phyloP scores from a whole-genome alignment of 2,113 vertebrate species.

The Emydocephalus ijimae region DNA sequence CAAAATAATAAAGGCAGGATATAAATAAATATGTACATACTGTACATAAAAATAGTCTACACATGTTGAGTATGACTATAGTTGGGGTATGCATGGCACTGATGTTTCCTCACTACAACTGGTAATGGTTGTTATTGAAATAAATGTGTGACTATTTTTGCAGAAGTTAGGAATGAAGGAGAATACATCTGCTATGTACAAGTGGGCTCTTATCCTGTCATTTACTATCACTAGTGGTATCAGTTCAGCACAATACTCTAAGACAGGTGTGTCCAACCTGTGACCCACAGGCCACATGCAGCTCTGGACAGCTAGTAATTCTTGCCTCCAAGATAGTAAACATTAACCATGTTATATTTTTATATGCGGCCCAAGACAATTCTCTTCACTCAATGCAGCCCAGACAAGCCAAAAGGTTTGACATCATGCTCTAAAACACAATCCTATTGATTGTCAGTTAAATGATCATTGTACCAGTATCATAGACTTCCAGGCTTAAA shows the following conservation, averaged over 20 bases:
- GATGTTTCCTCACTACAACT: not conserved
- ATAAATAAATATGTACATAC: not conserved
- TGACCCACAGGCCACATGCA: not conserved
- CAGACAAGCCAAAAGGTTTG: not conserved
- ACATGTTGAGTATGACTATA: not conserved
- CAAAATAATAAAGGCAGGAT: not conserved
- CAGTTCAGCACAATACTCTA: not conserved
- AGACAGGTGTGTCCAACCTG: not conserved
- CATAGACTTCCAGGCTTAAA: not conserved
- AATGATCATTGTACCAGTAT: not conserved
- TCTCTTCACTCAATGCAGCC: not conserved
- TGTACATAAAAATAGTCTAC: not conserved
- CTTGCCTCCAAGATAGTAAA: not conserved
- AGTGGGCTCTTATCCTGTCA: not conserved
- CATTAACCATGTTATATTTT: not conserved
- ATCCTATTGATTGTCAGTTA: not conserved
- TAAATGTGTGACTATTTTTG: not conserved
- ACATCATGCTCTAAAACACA: not conserved
- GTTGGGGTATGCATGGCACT: not conserved
- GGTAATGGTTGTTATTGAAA: not conserved
- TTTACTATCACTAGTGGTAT: not conserved
- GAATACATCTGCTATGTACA: not conserved
- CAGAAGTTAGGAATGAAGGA: not conserved
- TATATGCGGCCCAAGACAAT: not conserved
- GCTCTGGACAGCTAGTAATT: not conserved